These are phyloP conservation scores for Drosophila rubida DNA, from an alignment of 2,888 invertebrate genomes.

Conservation along the genomic window DNA sequence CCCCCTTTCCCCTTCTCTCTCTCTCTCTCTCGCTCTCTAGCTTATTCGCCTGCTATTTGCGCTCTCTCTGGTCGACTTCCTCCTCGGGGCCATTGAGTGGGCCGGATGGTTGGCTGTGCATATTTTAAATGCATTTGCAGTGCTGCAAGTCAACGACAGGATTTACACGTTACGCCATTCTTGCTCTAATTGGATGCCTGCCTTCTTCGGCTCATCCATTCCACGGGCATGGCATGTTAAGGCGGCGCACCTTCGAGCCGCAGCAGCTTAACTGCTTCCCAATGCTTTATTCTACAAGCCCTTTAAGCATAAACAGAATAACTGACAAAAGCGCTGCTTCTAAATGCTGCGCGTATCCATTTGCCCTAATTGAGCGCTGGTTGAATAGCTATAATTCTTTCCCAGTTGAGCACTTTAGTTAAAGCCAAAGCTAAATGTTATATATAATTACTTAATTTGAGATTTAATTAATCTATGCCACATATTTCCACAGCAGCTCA, in stretches of 20 bases:
- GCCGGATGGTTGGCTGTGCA: conserved; percentile 23
- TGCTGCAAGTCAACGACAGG: conserved; percentile 60
- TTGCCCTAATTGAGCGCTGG: not conserved
- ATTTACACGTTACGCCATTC: conserved; percentile 78
- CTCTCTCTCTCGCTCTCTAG: conserved; percentile 4
- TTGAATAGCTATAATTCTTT: no score
- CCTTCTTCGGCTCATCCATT: conserved; percentile 47
- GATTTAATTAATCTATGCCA: no score
- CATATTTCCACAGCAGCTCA: no score
- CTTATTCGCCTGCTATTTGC: no score
- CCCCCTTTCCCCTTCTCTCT: not conserved
- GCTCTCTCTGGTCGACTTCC: not conserved
- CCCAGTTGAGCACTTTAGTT: not conserved
- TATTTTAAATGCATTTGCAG: conserved; percentile 73
- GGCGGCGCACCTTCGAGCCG: conserved; percentile 19
- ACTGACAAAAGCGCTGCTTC: conserved; percentile 5
- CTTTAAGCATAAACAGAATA: conserved; percentile 6
- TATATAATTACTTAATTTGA: no score
- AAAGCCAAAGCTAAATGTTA: not conserved
- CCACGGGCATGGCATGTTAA: conserved; percentile 39
- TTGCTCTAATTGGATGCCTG: conserved; percentile 72
- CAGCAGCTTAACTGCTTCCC: conserved; percentile 37
- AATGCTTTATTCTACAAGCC: conserved; percentile 14
- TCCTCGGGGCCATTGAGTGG: not conserved
- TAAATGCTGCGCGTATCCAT: conserved; percentile 1